Evolutionary conservation across 2,797 vertebrate species (phyloP).

Genomic region (Epinephelus coioides): DNA sequence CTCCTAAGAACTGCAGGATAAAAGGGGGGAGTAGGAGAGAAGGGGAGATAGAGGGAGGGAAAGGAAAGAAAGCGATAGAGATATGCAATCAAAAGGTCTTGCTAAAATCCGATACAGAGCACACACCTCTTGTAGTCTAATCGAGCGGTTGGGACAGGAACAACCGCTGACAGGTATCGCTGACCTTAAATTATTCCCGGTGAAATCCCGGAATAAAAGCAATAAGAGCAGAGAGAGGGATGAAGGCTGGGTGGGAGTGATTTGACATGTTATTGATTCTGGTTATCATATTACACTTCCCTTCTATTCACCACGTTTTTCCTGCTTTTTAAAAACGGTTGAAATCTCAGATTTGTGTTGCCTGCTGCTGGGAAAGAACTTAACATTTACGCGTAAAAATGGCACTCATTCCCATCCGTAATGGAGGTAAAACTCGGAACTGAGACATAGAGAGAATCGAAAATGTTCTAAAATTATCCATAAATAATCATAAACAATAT

Average conservation of each 20-base stretch:
- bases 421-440: neutral
- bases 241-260: slow-evolving; percentile 34
- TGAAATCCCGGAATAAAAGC: slow-evolving; percentile 66
- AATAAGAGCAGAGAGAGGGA: slow-evolving; percentile 40
- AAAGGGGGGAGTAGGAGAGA: neutral
- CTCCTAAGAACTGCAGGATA: slow-evolving; percentile 77
- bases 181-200: slow-evolving; percentile 72
- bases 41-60: slow-evolving; percentile 4
- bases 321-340: neutral
- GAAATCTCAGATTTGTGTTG: neutral
- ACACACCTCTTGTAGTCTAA: slow-evolving; percentile 72
- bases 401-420: neutral
- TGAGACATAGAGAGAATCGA: neutral
- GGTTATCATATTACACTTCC: slow-evolving; percentile 67
- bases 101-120: slow-evolving; percentile 75
- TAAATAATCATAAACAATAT: neutral
- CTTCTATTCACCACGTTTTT: slow-evolving; percentile 51
- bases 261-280: slow-evolving; percentile 68
- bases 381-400: slow-evolving; percentile 3
- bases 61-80: slow-evolving; percentile 50
- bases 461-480: neutral
- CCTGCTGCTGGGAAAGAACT: neutral
- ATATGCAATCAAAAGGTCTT: slow-evolving; percentile 75
- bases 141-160: slow-evolving; percentile 66
- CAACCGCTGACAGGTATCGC: slow-evolving; percentile 64